These are phyloP conservation scores for Anthopleura xanthogrammica DNA, from an alignment of 92 coral and sea anemone genomes.

Conservation along the genomic window DNA sequence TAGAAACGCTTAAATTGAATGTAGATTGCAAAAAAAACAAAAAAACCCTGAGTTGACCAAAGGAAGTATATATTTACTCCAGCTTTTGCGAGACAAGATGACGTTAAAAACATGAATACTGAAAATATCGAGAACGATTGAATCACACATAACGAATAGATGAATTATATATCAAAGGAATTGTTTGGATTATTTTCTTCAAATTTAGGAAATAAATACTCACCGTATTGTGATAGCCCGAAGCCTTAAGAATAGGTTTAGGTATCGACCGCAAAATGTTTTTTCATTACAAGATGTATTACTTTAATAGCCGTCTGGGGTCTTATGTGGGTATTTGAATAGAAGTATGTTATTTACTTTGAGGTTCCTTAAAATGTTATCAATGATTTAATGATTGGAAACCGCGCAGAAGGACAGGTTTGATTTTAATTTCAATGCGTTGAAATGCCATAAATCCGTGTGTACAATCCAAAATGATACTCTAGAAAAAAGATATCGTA, in stretches of 20 bases:
- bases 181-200: neutral
- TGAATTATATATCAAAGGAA: neutral
- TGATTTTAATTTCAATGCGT: neutral
- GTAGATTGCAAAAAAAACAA: neutral
- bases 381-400: conserved; percentile 5
- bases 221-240: neutral
- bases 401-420: neutral
- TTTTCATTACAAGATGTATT: neutral
- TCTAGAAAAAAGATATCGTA: neutral
- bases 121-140: neutral
- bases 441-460: neutral
- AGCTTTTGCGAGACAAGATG: neutral
- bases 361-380: conserved; percentile 8
- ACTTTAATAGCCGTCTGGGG: neutral
- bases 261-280: neutral
- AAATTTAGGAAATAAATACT: neutral
- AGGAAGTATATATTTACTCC: neutral
- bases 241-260: neutral
- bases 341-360: neutral
- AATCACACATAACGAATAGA: neutral
- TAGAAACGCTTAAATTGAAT: neutral
- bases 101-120: too few relatives aligned
- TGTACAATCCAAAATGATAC: neutral
- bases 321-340: neutral
- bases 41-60: neutral